A percentile compares a stretch with the other conserved stretches of the same genome.
Evolutionary conservation across 2,797 vertebrate species (phyloP).

Genomic region (Cyclopterus lumpus): DNA sequence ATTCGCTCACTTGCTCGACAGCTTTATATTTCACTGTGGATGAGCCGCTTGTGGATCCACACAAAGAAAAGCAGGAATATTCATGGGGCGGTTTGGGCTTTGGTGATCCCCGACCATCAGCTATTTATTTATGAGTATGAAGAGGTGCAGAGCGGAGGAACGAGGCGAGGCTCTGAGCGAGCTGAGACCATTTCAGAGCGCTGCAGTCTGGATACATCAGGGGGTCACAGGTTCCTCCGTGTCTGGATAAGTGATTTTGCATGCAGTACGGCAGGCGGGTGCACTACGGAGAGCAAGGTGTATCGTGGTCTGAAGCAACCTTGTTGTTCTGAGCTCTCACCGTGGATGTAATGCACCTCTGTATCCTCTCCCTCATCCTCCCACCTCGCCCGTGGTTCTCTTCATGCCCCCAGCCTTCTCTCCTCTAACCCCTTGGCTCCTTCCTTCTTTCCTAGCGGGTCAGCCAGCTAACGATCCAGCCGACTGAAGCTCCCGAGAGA

Average conservation of each 20-base stretch:
- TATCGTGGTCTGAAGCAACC: slow-evolving; percentile 64
- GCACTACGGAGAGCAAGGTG: slow-evolving; percentile 50
- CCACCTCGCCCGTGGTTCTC: slow-evolving; percentile 40
- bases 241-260: slow-evolving; percentile 68
- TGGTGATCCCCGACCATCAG: slow-evolving; percentile 40
- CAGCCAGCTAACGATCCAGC: slow-evolving; percentile 82
- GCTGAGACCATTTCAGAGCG: slow-evolving; percentile 49
- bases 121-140: slow-evolving; percentile 62
- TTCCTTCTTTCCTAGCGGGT: slow-evolving; percentile 75
- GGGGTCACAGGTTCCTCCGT: slow-evolving; percentile 60
- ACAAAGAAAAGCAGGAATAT: slow-evolving; percentile 71
- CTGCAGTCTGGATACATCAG: slow-evolving; percentile 54
- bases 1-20: slow-evolving; percentile 19
- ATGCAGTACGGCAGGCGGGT: slow-evolving; percentile 54
- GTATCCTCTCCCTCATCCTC: slow-evolving; percentile 23
- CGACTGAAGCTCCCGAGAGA: slow-evolving; percentile 74
- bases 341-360: slow-evolving; percentile 53
- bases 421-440: slow-evolving; percentile 59
- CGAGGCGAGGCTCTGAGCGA: slow-evolving; percentile 46
- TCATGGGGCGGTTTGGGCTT: slow-evolving; percentile 50
- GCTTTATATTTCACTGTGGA: slow-evolving; percentile 46
- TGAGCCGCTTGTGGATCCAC: slow-evolving; percentile 41
- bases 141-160: slow-evolving; percentile 50
- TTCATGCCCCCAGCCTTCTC: slow-evolving; percentile 58
- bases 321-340: slow-evolving; percentile 64